phyloP scores from a whole-genome alignment of 2,888 invertebrate species.

The Chrysolina oricalcia region DNA sequence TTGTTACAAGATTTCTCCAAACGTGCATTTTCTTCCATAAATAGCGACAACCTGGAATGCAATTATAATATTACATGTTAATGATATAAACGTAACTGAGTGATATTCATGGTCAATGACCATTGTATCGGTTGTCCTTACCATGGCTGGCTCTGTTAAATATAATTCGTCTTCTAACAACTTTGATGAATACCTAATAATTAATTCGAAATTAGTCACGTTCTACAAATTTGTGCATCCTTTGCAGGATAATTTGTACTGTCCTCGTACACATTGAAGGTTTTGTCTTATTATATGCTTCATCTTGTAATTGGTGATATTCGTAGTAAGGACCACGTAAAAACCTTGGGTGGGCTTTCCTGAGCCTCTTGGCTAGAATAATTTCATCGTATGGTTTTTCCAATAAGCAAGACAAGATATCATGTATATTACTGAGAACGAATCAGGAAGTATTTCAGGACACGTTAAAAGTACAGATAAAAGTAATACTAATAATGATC shows the following conservation, averaged over 20 bases:
- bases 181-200: constrained; percentile 1
- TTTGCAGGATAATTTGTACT: constrained; percentile 8
- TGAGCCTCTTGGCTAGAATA: too few species aligned
- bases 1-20: neutral
- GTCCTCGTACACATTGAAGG: neutral
- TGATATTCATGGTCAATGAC: constrained; percentile 18
- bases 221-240: constrained; percentile 7
- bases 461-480: too few species aligned
- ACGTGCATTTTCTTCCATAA: neutral
- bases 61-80: neutral
- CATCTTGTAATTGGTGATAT: neutral
- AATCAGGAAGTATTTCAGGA: too few species aligned
- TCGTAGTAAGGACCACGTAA: neutral
- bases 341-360: too few species aligned
- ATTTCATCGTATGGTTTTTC: too few species aligned
- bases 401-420: too few species aligned
- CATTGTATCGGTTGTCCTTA: constrained; percentile 9
- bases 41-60: neutral
- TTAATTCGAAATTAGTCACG: constrained; percentile 1
- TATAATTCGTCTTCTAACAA: constrained; percentile 2
- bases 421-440: too few species aligned
- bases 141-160: neutral
- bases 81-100: neutral
- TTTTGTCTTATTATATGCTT: constrained; percentile 12
- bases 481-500: too few species aligned